Conservation (phyloP, 2,797 vertebrate species). For the Pteronotus mesoamericanus region DNA sequence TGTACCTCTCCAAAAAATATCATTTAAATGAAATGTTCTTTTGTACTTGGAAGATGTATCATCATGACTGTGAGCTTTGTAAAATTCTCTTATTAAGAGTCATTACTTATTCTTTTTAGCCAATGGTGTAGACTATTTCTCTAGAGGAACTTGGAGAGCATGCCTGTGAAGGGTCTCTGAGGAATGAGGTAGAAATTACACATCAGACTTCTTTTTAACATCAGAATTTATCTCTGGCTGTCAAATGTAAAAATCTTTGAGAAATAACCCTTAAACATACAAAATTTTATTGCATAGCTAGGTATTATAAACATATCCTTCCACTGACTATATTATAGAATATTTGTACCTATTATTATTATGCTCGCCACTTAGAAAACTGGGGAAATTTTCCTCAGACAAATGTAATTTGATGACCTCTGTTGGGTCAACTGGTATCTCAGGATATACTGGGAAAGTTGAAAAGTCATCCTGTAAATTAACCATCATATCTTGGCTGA, state of each 20-base stretch:
- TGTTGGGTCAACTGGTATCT: not conserved
- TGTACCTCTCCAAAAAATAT: not conserved
- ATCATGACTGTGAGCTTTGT: not conserved
- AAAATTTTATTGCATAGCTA: not conserved
- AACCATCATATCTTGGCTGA: not conserved
- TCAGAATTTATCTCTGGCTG: not conserved
- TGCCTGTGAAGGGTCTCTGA: not conserved
- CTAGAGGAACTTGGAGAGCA: not conserved
- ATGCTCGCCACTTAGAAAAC: not conserved
- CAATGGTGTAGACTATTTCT: not conserved
- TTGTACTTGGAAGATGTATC: not conserved
- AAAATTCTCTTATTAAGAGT: not conserved
- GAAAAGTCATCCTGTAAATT: not conserved
- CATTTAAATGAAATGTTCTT: not conserved
- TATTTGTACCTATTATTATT: not conserved
- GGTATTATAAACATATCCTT: not conserved
- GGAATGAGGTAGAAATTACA: not conserved
- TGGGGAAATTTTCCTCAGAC: not conserved
- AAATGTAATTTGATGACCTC: not conserved
- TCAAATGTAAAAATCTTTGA: not conserved
- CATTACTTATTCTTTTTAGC: not conserved
- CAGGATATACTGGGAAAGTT: not conserved
- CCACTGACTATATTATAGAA: not conserved
- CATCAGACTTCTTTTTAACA: not conserved
- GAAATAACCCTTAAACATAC: not conserved